Base-by-base conservation (phyloP, 1,140 invertebrate genomes). In the Anoplophora glabripennis region DNA sequence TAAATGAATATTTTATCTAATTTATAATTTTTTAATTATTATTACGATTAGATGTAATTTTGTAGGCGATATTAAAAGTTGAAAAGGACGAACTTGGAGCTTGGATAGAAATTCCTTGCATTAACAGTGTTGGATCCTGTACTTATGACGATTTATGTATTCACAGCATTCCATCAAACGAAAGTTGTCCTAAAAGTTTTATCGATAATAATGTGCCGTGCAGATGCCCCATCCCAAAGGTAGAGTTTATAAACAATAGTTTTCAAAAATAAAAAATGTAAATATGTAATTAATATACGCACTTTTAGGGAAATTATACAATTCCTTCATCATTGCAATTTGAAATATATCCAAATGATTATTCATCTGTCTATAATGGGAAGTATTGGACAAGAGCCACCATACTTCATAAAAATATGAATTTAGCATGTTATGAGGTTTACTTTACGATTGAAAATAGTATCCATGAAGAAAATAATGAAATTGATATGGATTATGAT, bases 261-360 rank as follows among this genome's bases (percentile, higher is more conserved):
- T n/a, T n/a, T n/a, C n/a, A n/a, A n/a, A n/a, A n/a, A n/a, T n/a
- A n/a, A n/a, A n/a, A n/a, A n/a, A 40, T 40, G 11, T 4, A 15
- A 37, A 18, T 28, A n/a, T n/a, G n/a, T n/a, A n/a, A n/a, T n/a
- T n/a, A n/a, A n/a, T n/a, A 41, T 14, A 41, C 38, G 11, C 15
- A 11, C 44, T 59, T 66, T 14, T 48, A 66, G 65, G 65, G 65
- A 21, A 64, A 59, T 37, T 67, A 67, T 45, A 62, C 55, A 21
- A 52, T 67, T 41, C 12, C 35, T 12, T 48, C 55, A 49, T 33
- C 21, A 1, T 48, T 48, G 5, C 10, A n/a, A 9, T 18, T 48
- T 7, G 17, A 17, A 1, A 10, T 48, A 48, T 33, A 8, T 48
- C 18, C 18, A 28, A 28, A 3, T 10, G 4, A 33, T 10, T 14